phyloP scores from a whole-genome alignment of 2,113 vertebrate genomes.

The Halcyon senegalensis region DNA sequence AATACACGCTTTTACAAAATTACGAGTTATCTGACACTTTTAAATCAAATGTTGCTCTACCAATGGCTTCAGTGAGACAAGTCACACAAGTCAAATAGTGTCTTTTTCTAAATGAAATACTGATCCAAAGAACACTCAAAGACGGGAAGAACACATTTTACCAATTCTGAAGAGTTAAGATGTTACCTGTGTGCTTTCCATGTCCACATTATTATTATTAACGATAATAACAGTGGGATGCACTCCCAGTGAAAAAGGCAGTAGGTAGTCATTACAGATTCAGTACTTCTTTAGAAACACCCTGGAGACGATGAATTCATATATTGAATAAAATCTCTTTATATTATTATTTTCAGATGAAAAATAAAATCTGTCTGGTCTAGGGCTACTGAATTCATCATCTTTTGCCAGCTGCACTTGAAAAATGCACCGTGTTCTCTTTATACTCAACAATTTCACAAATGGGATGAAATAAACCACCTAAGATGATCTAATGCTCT shows the following conservation, averaged over 20 bases:
- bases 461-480: conserved; percentile 1
- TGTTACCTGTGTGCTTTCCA: neutral
- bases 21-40: neutral
- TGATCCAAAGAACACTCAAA: neutral
- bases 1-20: neutral
- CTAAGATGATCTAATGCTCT: neutral
- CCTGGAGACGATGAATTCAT: neutral
- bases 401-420: conserved; percentile 2
- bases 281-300: conserved; percentile 32
- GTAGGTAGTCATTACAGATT: conserved; percentile 27
- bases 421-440: conserved; percentile 26
- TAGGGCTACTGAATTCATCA: conserved; percentile 44
- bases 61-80: conserved; percentile 28
- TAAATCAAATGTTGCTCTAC: neutral
- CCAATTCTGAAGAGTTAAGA: conserved; percentile 26
- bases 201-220: conserved; percentile 19
- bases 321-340: conserved; percentile 4
- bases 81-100: neutral
- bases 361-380: conserved; percentile 9
- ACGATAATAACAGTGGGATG: conserved; percentile 19
- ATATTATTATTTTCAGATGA: conserved; percentile 35
- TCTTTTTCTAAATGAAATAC: neutral
- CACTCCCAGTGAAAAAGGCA: conserved; percentile 10
- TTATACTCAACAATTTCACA: neutral
- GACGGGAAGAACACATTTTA: neutral